Evolutionary conservation across 2,888 invertebrate genomes (phyloP).

Genomic region (Himalopsyche anomala): DNA sequence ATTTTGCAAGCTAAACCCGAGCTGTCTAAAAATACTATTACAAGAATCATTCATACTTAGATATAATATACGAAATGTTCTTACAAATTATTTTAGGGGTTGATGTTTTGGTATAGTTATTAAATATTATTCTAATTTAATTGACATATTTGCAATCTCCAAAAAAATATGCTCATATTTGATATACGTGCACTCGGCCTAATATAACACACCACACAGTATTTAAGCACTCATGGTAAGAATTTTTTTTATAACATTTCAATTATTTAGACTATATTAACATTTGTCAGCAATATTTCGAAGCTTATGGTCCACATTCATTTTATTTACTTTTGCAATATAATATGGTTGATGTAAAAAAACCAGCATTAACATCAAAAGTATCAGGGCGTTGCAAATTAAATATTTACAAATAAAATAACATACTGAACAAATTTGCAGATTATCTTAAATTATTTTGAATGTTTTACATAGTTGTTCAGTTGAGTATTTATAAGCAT

Average conservation of each 20-base stretch:
- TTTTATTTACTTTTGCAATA: not conserved
- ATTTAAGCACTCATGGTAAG: no score
- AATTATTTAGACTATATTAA: constrained; percentile 3
- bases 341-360: not conserved
- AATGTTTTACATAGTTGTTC: no score
- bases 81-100: not conserved
- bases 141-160: constrained; percentile 54
- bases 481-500: no score
- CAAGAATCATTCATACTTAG: not conserved
- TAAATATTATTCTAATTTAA: constrained; percentile 50
- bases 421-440: no score
- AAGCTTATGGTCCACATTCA: constrained; percentile 9
- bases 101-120: constrained; percentile 3
- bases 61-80: not conserved
- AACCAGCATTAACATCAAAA: no score
- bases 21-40: not conserved
- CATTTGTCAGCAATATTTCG: not conserved
- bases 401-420: no score
- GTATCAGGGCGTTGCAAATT: no score
- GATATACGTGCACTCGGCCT: no score
- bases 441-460: no score
- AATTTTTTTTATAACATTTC: no score
- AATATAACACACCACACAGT: no score
- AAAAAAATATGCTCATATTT: not conserved
- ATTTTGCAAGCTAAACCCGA: not conserved